Conservation (phyloP, 1,140 invertebrate species). For the Trichomalopsis sarcophagae region DNA sequence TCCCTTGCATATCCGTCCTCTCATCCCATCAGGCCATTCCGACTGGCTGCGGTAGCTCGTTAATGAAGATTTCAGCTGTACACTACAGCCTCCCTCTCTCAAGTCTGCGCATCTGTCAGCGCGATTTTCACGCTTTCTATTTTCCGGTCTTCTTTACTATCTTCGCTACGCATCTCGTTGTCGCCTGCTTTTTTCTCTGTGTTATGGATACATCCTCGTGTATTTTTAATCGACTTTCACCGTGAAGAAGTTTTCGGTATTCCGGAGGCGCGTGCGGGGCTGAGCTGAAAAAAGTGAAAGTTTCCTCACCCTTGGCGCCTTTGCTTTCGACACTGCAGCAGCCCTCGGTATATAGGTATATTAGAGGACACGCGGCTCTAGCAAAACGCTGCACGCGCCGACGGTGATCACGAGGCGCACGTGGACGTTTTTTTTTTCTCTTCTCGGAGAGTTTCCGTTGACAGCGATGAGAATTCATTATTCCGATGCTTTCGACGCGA, state of each 20-base stretch:
- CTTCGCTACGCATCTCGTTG: neutral
- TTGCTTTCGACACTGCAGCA: neutral
- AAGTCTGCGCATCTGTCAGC: neutral
- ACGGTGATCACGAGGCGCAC: conserved; percentile 8
- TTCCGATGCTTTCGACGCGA: neutral
- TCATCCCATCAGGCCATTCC: neutral
- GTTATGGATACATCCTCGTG: neutral
- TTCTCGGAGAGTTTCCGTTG: neutral
- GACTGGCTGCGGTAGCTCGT: neutral
- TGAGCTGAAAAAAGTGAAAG: conserved; percentile 13
- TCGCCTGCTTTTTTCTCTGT: neutral
- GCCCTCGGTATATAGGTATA: no score
- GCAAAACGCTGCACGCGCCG: neutral
- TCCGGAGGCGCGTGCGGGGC: neutral
- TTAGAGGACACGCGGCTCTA: neutral
- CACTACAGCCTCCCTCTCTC: no score
- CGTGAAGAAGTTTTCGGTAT: conserved; percentile 9
- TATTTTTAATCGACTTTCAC: conserved; percentile 26
- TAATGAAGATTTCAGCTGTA: conserved; percentile 19
- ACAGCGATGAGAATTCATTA: neutral
- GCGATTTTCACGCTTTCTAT: conserved; percentile 26
- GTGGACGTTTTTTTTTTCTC: conserved; percentile 11
- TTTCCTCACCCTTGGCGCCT: neutral
- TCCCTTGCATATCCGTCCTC: neutral
- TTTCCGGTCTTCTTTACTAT: neutral